Evolutionary conservation across 1,140 invertebrate species (phyloP).

Genomic region (Galleria mellonella): DNA sequence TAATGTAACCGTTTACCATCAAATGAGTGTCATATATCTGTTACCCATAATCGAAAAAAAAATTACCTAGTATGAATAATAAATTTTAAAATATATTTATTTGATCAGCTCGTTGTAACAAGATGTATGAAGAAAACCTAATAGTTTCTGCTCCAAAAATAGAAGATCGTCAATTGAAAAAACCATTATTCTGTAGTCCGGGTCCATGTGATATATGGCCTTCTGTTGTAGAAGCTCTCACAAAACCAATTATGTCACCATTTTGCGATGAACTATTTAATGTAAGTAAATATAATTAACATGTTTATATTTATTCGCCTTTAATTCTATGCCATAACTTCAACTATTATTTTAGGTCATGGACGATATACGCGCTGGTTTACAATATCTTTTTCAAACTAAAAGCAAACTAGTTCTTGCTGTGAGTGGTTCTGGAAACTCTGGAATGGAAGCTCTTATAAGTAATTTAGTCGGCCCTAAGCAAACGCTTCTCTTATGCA

Average conservation of each 20-base stretch:
- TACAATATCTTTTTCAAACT: constrained; percentile 91
- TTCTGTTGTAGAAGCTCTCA: constrained; percentile 40
- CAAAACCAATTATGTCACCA: constrained; percentile 35
- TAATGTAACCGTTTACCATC: too few species aligned
- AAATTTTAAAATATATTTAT: too few species aligned
- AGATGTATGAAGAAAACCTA: constrained; percentile 22
- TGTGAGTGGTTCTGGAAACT: constrained; percentile 86
- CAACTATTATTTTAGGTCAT: constrained; percentile 86
- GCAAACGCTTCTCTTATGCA: constrained; percentile 82
- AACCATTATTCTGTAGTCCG: constrained; percentile 47
- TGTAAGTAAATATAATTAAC: too few species aligned
- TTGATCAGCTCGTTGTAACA: too few species aligned
- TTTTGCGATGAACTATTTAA: constrained; percentile 49
- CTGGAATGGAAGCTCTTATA: constrained; percentile 88
- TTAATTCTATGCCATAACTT: too few species aligned
- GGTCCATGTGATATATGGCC: constrained; percentile 49
- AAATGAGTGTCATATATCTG: too few species aligned
- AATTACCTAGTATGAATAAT: too few species aligned
- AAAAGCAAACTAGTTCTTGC: constrained; percentile 85
- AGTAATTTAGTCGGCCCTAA: constrained; percentile 86
- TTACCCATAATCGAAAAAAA: too few species aligned
- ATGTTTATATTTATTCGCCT: constrained; percentile 6
- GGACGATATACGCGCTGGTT: constrained; percentile 88
- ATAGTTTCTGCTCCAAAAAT: constrained; percentile 34
- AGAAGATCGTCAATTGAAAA: constrained; percentile 29